Evolutionary conservation across 2,113 vertebrate species (phyloP), one percentile per base, ranked within the genome.

Genomic region (Numenius arquata): DNA sequence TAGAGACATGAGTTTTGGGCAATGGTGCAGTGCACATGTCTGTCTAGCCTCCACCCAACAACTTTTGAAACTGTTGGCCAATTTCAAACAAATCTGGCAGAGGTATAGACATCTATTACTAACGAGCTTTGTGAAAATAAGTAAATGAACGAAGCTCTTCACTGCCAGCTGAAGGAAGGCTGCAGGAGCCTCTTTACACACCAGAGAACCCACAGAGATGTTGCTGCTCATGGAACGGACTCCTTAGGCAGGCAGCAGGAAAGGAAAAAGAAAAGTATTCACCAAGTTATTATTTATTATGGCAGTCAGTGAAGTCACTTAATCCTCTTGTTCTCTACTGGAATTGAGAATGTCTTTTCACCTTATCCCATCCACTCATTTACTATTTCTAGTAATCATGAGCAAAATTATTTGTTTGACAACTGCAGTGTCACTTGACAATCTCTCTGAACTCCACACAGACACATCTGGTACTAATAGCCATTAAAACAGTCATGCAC

Each of bases 361-460:
- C 67, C 27, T 83, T 61, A 85, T 45, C 62, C 80, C 88, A 91
- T 78, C 47, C 77, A 88, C 59, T 74, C 78, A 58, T 70, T 85
- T 76, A 89, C 85, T 70, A 58, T 89, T 88, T 91, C 81, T 78
- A 94, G 85, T 78, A 88, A 89, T 75, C 62, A 82, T 8, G 8
- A 91, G 53, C 62, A 88, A 88, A 88, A 89, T 70, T 18, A 91
- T 85, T 96, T 87, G 62, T 95, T 93, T 93, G 66, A 82, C 90
- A 90, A 94, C 67, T 85, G 30, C 48, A 29, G 18, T 81, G 90
- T 56, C 62, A 71, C 85, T 97, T 92, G 77, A 90, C 71, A 89
- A 86, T 32, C 70, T 15, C 74, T 75, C 66, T 48, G 55, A 87
- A 85, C 74, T 93, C 59, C 68, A 78, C 12, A 5, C 38, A 81